Base-by-base conservation (phyloP, 64 coral and sea anemone genomes). In the Acropora tenuis region DNA sequence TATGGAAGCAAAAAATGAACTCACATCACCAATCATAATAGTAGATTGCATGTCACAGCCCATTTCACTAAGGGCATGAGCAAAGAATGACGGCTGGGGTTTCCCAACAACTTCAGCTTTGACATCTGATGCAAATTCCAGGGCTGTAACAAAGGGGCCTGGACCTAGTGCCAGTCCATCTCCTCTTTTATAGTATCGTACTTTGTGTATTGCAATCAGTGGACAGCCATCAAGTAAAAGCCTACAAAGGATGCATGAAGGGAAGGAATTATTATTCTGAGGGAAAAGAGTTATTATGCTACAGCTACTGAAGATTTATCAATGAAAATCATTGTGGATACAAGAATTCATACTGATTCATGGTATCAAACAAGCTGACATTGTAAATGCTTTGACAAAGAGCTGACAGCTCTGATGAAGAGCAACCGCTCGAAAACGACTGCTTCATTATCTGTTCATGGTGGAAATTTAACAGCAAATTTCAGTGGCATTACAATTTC, bases 21-120 rank as follows among this genome's bases (percentile, higher is more conserved):
- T 82, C 89, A 98, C 97, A 94, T 98, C 97, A 43, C 97, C 97
- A 91, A 96, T 93, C 94, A 98, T 98, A 12, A 98, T 83, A 48
- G 94, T 78, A 58, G 88, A 96, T 45, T 98, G 88, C 48, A 67
- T 16, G 75, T 90, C 83, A 84, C 78, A 88, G 3, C 67, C 76
- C 49, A 98, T 90, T 73, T 98, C 94, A 41, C 63, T 42, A 59
- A 98, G 74, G 15, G 87, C 91, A 61, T 93, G 88, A 58, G 87
- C 52, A 63, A 98, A 96, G 48, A 96, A 98, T 43, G 68, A 66
- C 45, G 90, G 16, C 75, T 98, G 91, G 48, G 97, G 97, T 91
- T 98, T 98, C 16, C 97, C 97, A 73, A 96, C 84, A 40, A 93
- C 67, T 87, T 93, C 91, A 78, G 97, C 88, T 69, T 93, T 85